phyloP scores from a whole-genome alignment of 1,140 invertebrate genomes.

The Meloidogyne floridensis region DNA sequence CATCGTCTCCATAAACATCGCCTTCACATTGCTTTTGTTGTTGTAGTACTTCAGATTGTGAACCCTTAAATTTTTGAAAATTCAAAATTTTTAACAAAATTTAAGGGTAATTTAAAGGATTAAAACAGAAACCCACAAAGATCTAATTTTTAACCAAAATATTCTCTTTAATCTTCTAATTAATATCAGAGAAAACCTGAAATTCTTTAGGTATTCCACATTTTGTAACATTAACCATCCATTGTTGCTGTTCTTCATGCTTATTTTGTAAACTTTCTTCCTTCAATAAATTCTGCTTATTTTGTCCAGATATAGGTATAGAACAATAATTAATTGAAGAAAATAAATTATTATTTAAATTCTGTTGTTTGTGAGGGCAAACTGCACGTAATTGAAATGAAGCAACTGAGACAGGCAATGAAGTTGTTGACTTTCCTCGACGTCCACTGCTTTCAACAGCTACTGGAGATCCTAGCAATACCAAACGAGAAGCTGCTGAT shows the following conservation, averaged over 20 bases:
- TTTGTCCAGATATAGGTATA: background rate
- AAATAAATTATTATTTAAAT: background rate
- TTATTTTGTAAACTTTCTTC: background rate
- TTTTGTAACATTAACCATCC: conserved; percentile 72
- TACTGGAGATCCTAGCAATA: background rate
- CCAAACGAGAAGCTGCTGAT: conserved; percentile 3
- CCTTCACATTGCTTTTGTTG: conserved; percentile 69
- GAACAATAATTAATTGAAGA: background rate
- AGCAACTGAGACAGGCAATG: background rate
- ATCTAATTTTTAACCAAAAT: too few species aligned
- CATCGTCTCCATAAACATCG: conserved; percentile 92
- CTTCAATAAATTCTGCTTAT: background rate
- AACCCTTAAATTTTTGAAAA: conserved; percentile 67
- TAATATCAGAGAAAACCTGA: background rate
- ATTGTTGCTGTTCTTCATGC: conserved; percentile 6
- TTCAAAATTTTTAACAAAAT: background rate
- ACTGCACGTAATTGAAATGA: background rate
- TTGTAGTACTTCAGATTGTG: conserved; percentile 73
- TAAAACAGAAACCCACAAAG: background rate
- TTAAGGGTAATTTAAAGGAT: too few species aligned
- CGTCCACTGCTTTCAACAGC: background rate
- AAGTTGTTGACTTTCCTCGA: background rate
- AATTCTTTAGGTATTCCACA: conserved; percentile 85
- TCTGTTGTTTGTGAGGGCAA: background rate
- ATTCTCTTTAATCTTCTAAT: too few species aligned